Base-by-base conservation (phyloP, 2,797 vertebrate genomes). In the Eulemur mongoz region DNA sequence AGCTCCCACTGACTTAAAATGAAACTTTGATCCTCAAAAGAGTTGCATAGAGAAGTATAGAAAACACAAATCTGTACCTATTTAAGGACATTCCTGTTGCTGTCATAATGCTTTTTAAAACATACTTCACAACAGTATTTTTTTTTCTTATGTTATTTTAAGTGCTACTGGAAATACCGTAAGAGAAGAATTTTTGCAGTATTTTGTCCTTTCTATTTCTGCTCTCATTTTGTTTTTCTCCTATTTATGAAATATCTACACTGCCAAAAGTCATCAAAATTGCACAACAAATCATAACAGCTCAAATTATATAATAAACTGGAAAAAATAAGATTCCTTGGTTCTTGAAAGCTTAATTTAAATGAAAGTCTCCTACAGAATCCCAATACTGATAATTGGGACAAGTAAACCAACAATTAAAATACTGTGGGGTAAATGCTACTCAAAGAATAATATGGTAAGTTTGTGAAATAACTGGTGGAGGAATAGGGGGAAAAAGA, bases 11-110 rank as follows among this genome's bases (percentile, higher is more conserved):
- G 79, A 95, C 89, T 96, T 97, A 90, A 96, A 96, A 96, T 95
- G 82, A 97, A 97, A 95, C 94, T 97, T 82, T 97, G 96, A 97
- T 97, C 96, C 94, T 97, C 65, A 95, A 89, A 97, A 78, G 92
- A 65, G 79, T 87, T 95, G 40, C 88, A 87, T 1, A 75, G 79
- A 75, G 72, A 89, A 97, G 38, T 48, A 81, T 0, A 94, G 86
- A 89, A 95, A 97, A 94, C 80, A 93, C 72, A 89, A 97, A 95
- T 97, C 96, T 84, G 75, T 67, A 94, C 93, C 76, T 97, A 94
- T 96, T 97, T 97, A 96, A 86, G 79, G 89, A 83, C 70, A 96
- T 81, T 88, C 70, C 87, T 91, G 75, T 86, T 82, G 38, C 89
- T 89, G 83, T 95, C 96, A 94, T 67, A 79, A 93, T 88, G 75